A percentile compares a stretch with the other conserved stretches of the same genome.
phyloP scores from a whole-genome alignment of 2,113 vertebrate genomes.

The Ardeotis arabs region DNA sequence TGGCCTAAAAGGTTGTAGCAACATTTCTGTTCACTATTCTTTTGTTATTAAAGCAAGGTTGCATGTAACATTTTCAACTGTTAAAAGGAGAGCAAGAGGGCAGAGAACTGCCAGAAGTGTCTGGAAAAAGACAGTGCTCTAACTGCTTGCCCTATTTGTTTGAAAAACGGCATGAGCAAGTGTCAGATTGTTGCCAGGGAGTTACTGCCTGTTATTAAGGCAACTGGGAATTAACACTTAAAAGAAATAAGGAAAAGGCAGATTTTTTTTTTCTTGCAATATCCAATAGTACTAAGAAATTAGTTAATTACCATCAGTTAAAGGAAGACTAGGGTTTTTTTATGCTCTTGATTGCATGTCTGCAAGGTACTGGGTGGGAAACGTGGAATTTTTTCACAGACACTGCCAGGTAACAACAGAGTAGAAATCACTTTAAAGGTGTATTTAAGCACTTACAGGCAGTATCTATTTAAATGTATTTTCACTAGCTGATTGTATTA shows the following conservation, averaged over 20 bases:
- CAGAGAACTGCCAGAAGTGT: neutral
- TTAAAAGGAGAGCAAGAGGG: neutral
- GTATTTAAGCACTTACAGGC: neutral
- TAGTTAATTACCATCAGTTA: neutral
- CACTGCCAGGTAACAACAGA: neutral
- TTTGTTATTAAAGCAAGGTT: neutral
- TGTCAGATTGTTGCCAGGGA: neutral
- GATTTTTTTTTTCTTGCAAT: neutral
- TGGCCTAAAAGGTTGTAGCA: neutral
- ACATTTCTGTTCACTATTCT: neutral
- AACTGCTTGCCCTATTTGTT: neutral
- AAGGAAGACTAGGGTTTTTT: neutral
- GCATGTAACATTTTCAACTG: neutral
- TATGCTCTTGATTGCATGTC: fast-evolving
- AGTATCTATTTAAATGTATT: neutral
- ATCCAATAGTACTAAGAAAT: neutral
- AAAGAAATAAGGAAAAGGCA: neutral
- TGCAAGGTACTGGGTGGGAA: neutral
- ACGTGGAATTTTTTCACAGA: neutral
- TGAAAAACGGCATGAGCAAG: neutral
- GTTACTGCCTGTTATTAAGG: neutral
- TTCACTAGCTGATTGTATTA: neutral
- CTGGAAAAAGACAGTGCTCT: neutral
- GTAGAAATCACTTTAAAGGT: neutral
- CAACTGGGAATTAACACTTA: neutral